Evolutionary conservation across 2,888 invertebrate species (phyloP).

Genomic region (Trypoxylon attenuatum): DNA sequence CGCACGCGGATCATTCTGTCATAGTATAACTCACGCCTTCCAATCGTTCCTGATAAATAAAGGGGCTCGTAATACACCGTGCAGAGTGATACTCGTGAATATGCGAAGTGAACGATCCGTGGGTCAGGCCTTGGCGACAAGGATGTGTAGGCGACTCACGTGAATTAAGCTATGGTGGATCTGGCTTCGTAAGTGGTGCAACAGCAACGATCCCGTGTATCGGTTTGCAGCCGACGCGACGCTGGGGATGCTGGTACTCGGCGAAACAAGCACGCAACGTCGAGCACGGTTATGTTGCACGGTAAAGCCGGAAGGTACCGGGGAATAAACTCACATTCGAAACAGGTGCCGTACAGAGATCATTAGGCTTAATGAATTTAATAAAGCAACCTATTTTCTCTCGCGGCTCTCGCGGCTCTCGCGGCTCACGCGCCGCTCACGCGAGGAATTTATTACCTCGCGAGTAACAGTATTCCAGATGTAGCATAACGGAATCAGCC

Average conservation of each 20-base stretch:
- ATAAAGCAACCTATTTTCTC: not conserved
- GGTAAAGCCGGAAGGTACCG: too few species aligned
- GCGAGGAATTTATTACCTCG: not conserved
- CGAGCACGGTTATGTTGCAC: too few species aligned
- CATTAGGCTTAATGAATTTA: not conserved
- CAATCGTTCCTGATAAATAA: constrained; percentile 49
- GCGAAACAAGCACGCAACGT: too few species aligned
- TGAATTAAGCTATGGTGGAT: constrained; percentile 62
- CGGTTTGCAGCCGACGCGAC: constrained; percentile 27
- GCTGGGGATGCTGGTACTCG: constrained; percentile 31
- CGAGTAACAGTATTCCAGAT: not conserved
- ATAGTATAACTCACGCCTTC: too few species aligned
- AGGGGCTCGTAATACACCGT: constrained; percentile 43
- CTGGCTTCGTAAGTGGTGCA: constrained; percentile 51
- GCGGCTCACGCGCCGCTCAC: not conserved
- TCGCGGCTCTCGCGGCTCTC: not conserved
- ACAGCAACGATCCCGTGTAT: constrained; percentile 46
- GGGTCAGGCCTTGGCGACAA: constrained; percentile 40
- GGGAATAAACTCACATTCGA: not conserved
- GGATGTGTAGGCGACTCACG: constrained; percentile 55
- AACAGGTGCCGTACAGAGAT: not conserved
- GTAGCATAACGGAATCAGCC: not conserved
- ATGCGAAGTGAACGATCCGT: constrained; percentile 58
- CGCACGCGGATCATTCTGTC: too few species aligned
- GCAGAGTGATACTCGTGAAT: constrained; percentile 37